Conservation (phyloP, 2,888 invertebrate genomes). For the Microplitis manilae region DNA sequence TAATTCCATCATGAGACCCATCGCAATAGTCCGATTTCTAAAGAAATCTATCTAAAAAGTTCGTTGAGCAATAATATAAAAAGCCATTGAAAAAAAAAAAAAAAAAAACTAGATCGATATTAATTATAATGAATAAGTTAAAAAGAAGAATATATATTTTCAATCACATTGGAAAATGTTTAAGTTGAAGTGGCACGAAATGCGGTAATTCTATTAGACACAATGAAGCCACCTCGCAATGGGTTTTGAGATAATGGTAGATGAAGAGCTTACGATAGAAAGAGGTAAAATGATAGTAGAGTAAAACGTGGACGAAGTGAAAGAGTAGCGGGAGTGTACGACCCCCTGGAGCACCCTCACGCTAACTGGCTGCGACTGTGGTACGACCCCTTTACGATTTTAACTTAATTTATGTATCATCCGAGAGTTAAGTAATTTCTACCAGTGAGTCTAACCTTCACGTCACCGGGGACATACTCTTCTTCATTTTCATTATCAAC, state of each 20-base stretch:
- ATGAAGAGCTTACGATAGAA: constrained; percentile 42
- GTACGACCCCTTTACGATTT: constrained; percentile 71
- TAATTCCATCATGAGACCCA: too few relatives aligned
- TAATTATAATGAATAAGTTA: too few relatives aligned
- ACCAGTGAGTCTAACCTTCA: constrained; percentile 52
- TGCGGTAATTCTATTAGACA: constrained; percentile 71
- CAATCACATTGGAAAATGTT: constrained; percentile 65
- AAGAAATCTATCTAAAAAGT: too few relatives aligned
- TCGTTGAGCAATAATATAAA: too few relatives aligned
- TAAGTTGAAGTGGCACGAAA: constrained; percentile 36
- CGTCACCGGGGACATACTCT: constrained; percentile 48
- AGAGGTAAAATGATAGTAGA: constrained; percentile 39
- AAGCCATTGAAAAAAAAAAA: too few relatives aligned
- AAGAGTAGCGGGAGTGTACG: constrained; percentile 59
- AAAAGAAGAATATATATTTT: constrained; percentile 44
- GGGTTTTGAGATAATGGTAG: constrained; percentile 60
- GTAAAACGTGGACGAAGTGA: constrained; percentile 42
- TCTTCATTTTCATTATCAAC: constrained; percentile 53
- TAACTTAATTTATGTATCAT: constrained; percentile 72
- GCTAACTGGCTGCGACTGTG: constrained; percentile 71
- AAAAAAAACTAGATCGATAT: too few relatives aligned
- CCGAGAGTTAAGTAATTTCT: constrained; percentile 72
- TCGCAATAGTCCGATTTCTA: too few relatives aligned
- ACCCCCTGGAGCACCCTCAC: constrained; percentile 72
- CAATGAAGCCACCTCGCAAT: constrained; percentile 69